Percentiles rank a stretch among this genome's conserved stretches.
Evolutionary conservation across 2,888 invertebrate species (phyloP).

Genomic region (Chrysomela aeneicollis): DNA sequence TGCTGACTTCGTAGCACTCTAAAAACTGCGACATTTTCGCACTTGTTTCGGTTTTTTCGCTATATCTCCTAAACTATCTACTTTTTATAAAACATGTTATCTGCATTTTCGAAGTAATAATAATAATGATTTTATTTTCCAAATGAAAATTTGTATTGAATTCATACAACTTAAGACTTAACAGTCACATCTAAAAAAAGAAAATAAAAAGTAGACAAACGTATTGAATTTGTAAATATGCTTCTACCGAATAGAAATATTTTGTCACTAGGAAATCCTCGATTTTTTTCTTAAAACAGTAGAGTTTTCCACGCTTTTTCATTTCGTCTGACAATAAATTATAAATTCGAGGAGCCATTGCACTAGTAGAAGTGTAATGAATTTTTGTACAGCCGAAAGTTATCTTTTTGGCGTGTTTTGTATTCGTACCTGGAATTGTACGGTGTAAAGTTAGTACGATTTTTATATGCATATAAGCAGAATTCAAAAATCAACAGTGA

Average conservation of each 20-base stretch:
- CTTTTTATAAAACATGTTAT: too few species aligned
- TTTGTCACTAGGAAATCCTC: background rate
- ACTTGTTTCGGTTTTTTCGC: too few species aligned
- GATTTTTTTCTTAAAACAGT: background rate
- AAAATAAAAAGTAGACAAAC: background rate
- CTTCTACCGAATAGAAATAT: background rate
- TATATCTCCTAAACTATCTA: too few species aligned
- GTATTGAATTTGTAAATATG: background rate
- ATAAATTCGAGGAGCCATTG: background rate
- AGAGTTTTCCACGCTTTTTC: background rate
- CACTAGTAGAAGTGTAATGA: background rate
- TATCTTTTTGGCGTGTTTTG: background rate
- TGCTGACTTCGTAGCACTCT: too few species aligned
- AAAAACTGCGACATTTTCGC: too few species aligned
- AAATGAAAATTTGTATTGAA: too few species aligned
- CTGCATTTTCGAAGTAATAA: too few species aligned
- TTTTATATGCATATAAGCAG: background rate
- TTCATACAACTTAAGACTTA: background rate
- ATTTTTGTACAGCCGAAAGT: background rate
- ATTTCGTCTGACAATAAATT: background rate
- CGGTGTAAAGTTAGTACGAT: conserved; percentile 7
- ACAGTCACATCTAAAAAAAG: background rate
- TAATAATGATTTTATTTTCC: too few species aligned
- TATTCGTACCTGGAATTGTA: conserved; percentile 12
- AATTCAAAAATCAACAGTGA: conserved; percentile 4